Percentiles rank a stretch among this genome's conserved stretches.
These are phyloP conservation scores for Thaumatotibia leucotreta DNA, from an alignment of 1,140 invertebrate species.

Conservation along the genomic window DNA sequence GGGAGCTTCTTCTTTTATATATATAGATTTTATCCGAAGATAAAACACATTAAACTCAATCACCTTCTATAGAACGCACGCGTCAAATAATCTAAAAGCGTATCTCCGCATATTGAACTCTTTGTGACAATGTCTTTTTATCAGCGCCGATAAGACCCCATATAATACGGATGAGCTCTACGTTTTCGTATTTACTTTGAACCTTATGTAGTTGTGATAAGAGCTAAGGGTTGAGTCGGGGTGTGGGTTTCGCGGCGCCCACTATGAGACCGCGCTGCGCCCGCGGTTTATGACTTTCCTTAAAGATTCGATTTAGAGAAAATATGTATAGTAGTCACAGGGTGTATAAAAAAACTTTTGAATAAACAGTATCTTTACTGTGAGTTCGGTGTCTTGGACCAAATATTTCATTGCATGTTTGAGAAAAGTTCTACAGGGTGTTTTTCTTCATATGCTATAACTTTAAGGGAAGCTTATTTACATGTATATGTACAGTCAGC, in stretches of 20 bases:
- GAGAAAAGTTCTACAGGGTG: too few relatives aligned
- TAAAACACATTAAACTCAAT: neutral
- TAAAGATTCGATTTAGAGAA: slow-evolving; percentile 3
- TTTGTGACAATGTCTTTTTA: slow-evolving; percentile 9
- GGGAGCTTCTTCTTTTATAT: too few relatives aligned
- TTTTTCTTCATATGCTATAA: too few relatives aligned
- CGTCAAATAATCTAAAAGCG: neutral
- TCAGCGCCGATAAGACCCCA: neutral
- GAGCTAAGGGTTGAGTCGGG: neutral
- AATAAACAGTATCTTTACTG: too few relatives aligned
- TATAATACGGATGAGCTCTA: neutral
- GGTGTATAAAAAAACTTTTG: neutral
- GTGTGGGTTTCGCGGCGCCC: neutral
- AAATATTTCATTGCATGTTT: too few relatives aligned
- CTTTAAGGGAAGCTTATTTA: too few relatives aligned
- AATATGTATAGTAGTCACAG: neutral
- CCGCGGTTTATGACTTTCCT: slow-evolving; percentile 3
- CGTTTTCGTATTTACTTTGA: neutral
- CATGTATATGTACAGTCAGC: too few relatives aligned
- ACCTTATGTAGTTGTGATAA: neutral
- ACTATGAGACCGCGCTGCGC: neutral
- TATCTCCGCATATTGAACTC: neutral
- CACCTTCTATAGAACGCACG: neutral
- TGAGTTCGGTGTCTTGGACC: too few relatives aligned
- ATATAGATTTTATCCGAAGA: neutral